Evolutionary conservation across 2,888 invertebrate genomes (phyloP), one percentile per base, ranked within the genome.

Genomic region (Calliphora vomitoria): DNA sequence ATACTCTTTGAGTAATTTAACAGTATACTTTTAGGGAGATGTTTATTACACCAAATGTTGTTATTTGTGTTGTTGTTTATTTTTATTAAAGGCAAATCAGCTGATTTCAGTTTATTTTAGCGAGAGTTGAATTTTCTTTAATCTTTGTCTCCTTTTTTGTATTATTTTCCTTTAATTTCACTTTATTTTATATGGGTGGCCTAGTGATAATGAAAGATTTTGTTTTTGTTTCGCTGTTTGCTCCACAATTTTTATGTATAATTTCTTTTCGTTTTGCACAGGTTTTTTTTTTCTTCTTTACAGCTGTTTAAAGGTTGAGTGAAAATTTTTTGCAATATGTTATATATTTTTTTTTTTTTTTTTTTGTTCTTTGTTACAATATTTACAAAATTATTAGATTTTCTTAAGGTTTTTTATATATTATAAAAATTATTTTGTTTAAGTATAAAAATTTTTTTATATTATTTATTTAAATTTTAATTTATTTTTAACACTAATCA

Each of bases 191-290:
- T 82, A 82, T 79, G 79, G 82, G 79, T 87, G 87, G 82, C 87
- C 87, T 87, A 87, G 82, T 87, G 87, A 85, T 79, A 87, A 87
- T 87, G 87, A 87, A 87, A 87, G 87, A 75, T 81, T 84, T 64
- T 81, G 66, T 69, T 81, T 71, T 71, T 44, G 78, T 78, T 86
- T 64, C 13, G 25, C 15, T 58, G 60, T 31, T 41, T 53, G 55
- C 55, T 31, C 11, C 79, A 62, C 53, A 78, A 68, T 58, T 82
- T 71, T 11, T 83, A 62, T 83, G 78, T 78, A 83, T 64, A 71
- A 47, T 13, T 66, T 64, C 18, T 47, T 72, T 60, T 41, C 1
- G 18, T 75, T 71, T 53, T 50, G 44, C 58, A 58, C 80, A 38
- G 62, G 71, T 53, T 76, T 44, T 13, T 44, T 13, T 35, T 55